These are phyloP conservation scores for Ichneumoninae sp. DNA, from an alignment of 2,888 invertebrate genomes.

Conservation along the genomic window DNA sequence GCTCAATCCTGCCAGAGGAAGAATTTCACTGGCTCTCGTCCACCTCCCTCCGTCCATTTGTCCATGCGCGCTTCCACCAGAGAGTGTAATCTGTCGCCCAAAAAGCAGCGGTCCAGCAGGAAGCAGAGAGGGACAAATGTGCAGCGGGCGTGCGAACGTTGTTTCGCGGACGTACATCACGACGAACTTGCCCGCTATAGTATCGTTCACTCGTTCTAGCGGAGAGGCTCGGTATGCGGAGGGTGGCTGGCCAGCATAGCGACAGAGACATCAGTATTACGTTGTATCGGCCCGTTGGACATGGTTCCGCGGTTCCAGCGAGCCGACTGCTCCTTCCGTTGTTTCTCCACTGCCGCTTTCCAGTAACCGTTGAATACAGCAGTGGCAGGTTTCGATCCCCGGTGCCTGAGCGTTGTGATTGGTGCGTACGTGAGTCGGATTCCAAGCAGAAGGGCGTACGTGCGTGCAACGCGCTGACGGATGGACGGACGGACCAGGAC, in stretches of 20 bases:
- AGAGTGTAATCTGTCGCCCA: constrained; percentile 64
- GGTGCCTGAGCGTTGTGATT: constrained; percentile 72
- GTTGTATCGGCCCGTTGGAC: constrained; percentile 69
- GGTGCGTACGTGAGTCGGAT: constrained; percentile 74
- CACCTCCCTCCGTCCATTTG: constrained; percentile 38
- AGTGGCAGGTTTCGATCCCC: constrained; percentile 70
- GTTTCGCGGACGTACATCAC: constrained; percentile 61
- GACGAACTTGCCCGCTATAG: constrained; percentile 45
- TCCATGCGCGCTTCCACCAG: constrained; percentile 27
- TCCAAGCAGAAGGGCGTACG: constrained; percentile 69
- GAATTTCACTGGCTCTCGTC: background rate
- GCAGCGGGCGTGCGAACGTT: constrained; percentile 54
- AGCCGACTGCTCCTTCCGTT: constrained; percentile 42
- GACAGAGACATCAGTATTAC: constrained; percentile 53
- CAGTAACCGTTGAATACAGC: constrained; percentile 39
- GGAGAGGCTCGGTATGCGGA: constrained; percentile 34
- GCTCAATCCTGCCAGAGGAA: background rate
- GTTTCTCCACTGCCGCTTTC: constrained; percentile 47
- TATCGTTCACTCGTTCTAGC: constrained; percentile 27
- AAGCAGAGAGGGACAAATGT: constrained; percentile 63
- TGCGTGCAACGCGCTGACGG: constrained; percentile 69
- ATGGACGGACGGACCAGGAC: constrained; percentile 53
- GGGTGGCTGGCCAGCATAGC: constrained; percentile 38
- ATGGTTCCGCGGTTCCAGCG: constrained; percentile 67
- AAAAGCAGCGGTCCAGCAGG: constrained; percentile 56